Base-by-base conservation (phyloP, 2,113 vertebrate genomes). In the Mormyrus iriodes region DNA sequence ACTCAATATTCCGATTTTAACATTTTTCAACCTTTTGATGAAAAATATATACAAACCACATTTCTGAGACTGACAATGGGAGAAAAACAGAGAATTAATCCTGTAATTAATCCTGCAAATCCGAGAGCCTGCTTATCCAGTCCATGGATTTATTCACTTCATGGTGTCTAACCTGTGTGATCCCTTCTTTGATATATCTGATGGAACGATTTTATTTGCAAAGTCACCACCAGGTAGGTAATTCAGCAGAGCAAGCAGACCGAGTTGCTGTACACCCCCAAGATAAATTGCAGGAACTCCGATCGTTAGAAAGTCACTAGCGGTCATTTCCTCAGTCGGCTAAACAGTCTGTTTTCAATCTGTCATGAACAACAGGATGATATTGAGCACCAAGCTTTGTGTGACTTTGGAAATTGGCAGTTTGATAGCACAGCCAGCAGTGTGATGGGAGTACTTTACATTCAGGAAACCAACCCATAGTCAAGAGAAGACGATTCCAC, bases 311-410 rank as follows among this genome's bases (percentile, higher is more conserved):
- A 53, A 88, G 49, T 48, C 73, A 31, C 69, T 15, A 69, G 48
- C 48, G 51, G 73, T 83, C 69, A 12, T 83, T 83, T 52, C 24
- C 73, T 55, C 51, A 53, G 85, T 51, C 85, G 13, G 85, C 85
- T 53, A 86, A 86, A 53, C 27, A 86, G 85, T 86, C 51, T 86
- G 85, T 53, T 86, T 55, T 86, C 85, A 53, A 27, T 52, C 46
- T 52, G 13, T 49, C 49, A 51, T 27, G 84, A 35, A 53, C n/a
- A 86, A 46, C 49, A n/a, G 49, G 51, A 53, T 35, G 48, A 53
- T 31, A 86, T 46, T 46, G 82, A 84, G 24, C 21, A 48, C 19
- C 82, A n/a, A 39, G 82, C 44, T 84, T 55, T 35, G 49, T 53
- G 27, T 53, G 49, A 35, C 51, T 39, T 17, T 86, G 85, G 85